Base-by-base conservation (phyloP, 2,113 vertebrate species). In the Desmodus rotundus region DNA sequence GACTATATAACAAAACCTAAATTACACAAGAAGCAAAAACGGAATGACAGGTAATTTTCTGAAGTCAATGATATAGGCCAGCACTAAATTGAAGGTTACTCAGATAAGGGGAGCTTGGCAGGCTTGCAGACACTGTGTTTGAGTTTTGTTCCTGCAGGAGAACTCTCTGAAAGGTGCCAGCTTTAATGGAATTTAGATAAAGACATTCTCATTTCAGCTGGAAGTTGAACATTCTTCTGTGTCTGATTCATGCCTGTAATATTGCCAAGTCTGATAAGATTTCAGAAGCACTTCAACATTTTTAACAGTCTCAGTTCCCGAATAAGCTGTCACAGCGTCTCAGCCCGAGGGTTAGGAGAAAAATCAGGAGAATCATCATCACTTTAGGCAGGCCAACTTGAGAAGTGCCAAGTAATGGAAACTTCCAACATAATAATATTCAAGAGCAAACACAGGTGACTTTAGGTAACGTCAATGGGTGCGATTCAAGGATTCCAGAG, bases 111-210 rank as follows among this genome's bases (percentile, higher is more conserved):
- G 73, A 94, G n/a, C 76, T 96, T 96, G 93, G 89, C 91, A 72
- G 76, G 50, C 76, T 84, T 86, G 52, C 89, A 97, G 96, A 95
- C 93, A 89, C 33, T 88, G 36, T 93, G 91, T 94, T 95, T 97
- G 95, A 97, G 85, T 73, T 97, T 91, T 38, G 68, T 93, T 96
- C 92, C 87, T 97, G 91, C 97, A 86, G 58, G 58, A 61, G 89
- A 96, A 93, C 96, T 96, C 92, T 88, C 97, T 97, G 91, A 97
- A 97, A 94, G 87, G 38, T 93, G 91, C 77, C 90, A 84, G 50
- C 43, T 31, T 52, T 89, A 97, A 96, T 92, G 96, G 96, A 96
- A 96, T 97, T 98, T 96, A 95, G 96, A 96, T 96, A 97, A 96
- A 97, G 96, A 95, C 76, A 24, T 92, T 96, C 93, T 97, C 92